These are phyloP conservation scores for Crambe crambe DNA, from an alignment of 37 sponge, comb jelly and placozoan genomes.

Conservation along the genomic window DNA sequence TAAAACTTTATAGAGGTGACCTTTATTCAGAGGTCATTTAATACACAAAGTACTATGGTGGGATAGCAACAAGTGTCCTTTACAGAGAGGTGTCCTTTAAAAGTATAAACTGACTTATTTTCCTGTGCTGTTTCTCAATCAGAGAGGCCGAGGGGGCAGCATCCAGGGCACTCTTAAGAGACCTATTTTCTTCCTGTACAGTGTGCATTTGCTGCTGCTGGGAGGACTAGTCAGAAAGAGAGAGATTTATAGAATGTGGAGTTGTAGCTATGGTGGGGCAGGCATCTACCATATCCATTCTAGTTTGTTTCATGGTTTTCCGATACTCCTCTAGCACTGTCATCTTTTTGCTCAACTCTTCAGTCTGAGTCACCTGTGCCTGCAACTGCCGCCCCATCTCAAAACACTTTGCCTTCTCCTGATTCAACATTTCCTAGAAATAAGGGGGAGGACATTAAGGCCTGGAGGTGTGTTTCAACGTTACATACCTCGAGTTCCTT, in stretches of 20 bases:
- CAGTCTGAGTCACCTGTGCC: slow-evolving; percentile 3
- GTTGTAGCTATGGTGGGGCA: not conserved
- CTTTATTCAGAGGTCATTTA: too few relatives aligned
- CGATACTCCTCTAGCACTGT: slow-evolving; percentile 17
- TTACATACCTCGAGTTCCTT: not conserved
- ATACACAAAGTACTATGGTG: too few relatives aligned
- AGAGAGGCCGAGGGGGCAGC: slow-evolving; percentile 6
- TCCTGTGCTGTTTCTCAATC: not conserved
- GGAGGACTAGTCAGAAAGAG: not conserved
- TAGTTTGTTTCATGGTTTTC: slow-evolving; percentile 35
- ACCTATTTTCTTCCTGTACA: slow-evolving; percentile 58
- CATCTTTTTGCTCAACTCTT: slow-evolving; percentile 2
- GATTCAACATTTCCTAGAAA: not conserved
- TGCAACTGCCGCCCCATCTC: slow-evolving; percentile 25
- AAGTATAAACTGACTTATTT: slow-evolving; percentile 9
- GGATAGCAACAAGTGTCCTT: too few relatives aligned
- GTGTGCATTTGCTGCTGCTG: slow-evolving; percentile 26
- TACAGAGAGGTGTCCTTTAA: too few relatives aligned
- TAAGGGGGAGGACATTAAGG: not conserved
- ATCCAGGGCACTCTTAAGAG: slow-evolving; percentile 20
- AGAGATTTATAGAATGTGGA: not conserved
- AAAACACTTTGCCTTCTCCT: slow-evolving; percentile 7
- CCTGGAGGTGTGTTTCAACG: not conserved
- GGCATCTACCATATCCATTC: slow-evolving; percentile 39
- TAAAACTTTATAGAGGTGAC: slow-evolving; percentile 3